Evolutionary conservation across 35 echinoderm and acorn worm species (phyloP), one percentile per base, ranked within the genome.

Genomic region (Stichopus chloronotus): DNA sequence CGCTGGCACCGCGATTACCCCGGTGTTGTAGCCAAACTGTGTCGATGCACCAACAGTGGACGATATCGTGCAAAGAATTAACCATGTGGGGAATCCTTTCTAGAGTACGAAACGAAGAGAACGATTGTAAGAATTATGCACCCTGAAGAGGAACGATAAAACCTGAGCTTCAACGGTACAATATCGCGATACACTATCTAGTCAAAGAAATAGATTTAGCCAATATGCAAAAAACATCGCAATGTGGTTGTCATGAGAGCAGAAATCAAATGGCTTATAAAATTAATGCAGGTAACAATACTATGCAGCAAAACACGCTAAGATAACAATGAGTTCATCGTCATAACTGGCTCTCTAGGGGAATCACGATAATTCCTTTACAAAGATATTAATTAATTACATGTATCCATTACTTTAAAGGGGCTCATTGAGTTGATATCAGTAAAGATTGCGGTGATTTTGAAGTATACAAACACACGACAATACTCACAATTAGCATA

Each of bases 11-110:
- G 92, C 57, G 7, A 93, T 93, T 9, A 93, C 92, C 5, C 92
- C 92, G 12, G 81, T 93, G 21, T 87, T 93, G 83, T 87, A 93
- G 4, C 92, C 92, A 22, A 93, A 93, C 20, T 93, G 92, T 16
- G 78, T 84, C 8, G 92, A 93, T 8, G 92, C 58, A 12, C 80
- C 80, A 21, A 93, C 69, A 10, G 90, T 91, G 17, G 90, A 57
- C 4, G 90, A 91, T 53, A 91, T 22, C 10, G 56, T 65, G 9
- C 90, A 78, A 20, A 91, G 90, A 19, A 79, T 10, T 54, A 91
- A 55, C 69, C 90, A 91, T 59, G 79, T 25, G 6, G 90, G 90
- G 58, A 55, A 78, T 12, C 76, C 76, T 59, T 91, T 79, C 90
- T 91, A 72, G 57, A 91, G 57, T 43, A 25, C 17, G 7, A 58